Conservation (phyloP, 1,140 invertebrate species). For the Temnothorax longispinosus region DNA sequence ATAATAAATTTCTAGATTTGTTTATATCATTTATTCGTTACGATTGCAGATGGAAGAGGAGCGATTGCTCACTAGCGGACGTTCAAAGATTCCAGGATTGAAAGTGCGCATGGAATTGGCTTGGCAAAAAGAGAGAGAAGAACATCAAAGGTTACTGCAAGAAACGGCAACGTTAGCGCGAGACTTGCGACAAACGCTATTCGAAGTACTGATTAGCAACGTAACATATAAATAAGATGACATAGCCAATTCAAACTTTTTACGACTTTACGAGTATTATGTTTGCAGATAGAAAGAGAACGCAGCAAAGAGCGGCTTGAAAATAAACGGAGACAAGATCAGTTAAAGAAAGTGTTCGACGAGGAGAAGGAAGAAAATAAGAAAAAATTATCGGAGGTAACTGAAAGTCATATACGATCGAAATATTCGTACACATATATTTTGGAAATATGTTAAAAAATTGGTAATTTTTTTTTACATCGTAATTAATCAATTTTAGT, state of each 20-base stretch:
- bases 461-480: neutral
- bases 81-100: constrained; percentile 93
- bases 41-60: constrained; percentile 92
- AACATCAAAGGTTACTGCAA: constrained; percentile 95
- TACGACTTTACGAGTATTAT: neutral
- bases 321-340: constrained; percentile 93
- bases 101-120: constrained; percentile 96
- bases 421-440: neutral
- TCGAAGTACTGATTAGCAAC: constrained; percentile 88
- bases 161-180: constrained; percentile 96
- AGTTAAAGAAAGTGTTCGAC: constrained; percentile 93
- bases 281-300: constrained; percentile 91
- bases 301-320: constrained; percentile 95
- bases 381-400: constrained; percentile 91
- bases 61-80: constrained; percentile 91
- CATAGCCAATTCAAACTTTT: neutral
- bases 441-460: neutral
- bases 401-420: neutral
- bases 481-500: constrained; percentile 83
- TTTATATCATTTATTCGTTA: neutral
- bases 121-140: constrained; percentile 98
- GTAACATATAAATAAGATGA: neutral
- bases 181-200: constrained; percentile 94
- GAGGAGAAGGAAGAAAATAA: constrained; percentile 96
- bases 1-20: constrained; percentile 21